Conservation (phyloP, 2,888 invertebrate genomes). For the Acleris emargana region DNA sequence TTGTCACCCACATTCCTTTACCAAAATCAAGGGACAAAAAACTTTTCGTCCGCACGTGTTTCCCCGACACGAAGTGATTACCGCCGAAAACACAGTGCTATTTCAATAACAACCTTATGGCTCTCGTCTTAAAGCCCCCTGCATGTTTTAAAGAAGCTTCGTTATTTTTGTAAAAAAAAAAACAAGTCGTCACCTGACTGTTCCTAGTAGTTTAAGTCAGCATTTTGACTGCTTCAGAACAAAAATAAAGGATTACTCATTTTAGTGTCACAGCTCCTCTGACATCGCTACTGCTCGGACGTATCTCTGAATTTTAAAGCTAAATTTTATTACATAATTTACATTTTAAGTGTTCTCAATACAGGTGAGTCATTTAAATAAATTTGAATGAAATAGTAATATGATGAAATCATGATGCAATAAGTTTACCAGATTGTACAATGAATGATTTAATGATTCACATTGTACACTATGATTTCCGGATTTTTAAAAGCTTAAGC, state of each 20-base stretch:
- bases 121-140: neutral
- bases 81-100: neutral
- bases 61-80: neutral
- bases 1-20: constrained; percentile 4
- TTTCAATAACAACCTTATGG: neutral
- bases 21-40: constrained; percentile 11
- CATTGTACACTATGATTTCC: no score
- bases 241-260: constrained; percentile 5
- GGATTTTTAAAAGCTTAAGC: no score
- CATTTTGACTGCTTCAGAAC: constrained; percentile 25
- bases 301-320: neutral
- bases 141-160: neutral
- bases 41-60: constrained; percentile 16
- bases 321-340: no score
- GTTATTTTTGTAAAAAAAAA: constrained; percentile 16
- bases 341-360: no score
- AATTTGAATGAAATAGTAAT: no score
- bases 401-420: no score
- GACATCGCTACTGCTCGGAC: neutral
- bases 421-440: no score
- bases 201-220: constrained; percentile 29
- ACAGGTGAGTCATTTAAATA: no score
- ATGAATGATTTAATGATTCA: no score
- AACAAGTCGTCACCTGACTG: constrained; percentile 5
- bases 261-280: constrained; percentile 4